These are phyloP conservation scores for Turritopsis rubra DNA, from an alignment of 30 jellyfish, hydroid and myxozoan species.

Conservation along the genomic window DNA sequence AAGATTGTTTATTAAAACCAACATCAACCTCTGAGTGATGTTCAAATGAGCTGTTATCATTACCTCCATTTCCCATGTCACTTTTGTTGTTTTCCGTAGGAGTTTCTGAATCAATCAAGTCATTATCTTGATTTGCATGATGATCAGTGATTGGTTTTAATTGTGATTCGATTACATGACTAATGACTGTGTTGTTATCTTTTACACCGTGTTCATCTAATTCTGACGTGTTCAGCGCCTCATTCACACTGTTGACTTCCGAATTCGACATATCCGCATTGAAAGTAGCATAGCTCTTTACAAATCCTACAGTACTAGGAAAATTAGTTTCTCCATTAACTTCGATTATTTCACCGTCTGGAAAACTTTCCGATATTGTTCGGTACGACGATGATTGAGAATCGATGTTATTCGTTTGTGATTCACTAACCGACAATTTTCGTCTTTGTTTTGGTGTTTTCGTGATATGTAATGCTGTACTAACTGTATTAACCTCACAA, in stretches of 20 bases:
- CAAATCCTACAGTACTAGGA: not conserved
- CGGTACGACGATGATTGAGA: not conserved
- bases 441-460: not conserved
- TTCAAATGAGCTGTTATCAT: not conserved
- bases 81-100: not conserved
- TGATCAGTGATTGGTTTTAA: not conserved
- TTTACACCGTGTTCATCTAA: not conserved
- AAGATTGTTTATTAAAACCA: not conserved
- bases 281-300: not conserved
- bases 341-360: not conserved
- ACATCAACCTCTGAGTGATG: not conserved
- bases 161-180: not conserved
- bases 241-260: not conserved
- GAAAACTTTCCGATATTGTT: not conserved
- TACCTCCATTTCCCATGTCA: not conserved
- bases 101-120: not conserved
- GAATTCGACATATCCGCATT: not conserved
- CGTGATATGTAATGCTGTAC: constrained; percentile 12
- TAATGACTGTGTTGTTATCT: not conserved
- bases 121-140: not conserved
- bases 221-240: not conserved
- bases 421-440: constrained; percentile 11
- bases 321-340: not conserved
- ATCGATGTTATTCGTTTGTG: not conserved
- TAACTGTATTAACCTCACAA: not conserved